Conservation (phyloP, 2,797 vertebrate genomes). For the Peromyscus nudipes region DNA sequence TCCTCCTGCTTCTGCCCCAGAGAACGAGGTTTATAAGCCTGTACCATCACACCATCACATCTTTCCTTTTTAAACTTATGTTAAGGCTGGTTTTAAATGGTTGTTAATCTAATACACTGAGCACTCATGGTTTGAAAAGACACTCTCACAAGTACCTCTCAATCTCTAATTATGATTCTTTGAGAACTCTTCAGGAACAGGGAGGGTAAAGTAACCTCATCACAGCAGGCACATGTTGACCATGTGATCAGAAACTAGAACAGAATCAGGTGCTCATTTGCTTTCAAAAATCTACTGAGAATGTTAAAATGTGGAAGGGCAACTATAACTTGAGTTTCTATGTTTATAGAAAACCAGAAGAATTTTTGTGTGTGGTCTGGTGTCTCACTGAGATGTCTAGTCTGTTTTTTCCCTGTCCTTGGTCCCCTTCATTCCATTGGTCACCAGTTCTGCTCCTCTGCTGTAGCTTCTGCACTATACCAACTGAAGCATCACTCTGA, state of each 20-base stretch:
- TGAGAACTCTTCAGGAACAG: background rate
- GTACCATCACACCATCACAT: no score
- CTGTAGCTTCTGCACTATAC: rapidly evolving
- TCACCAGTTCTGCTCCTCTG: background rate
- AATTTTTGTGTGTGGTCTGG: background rate
- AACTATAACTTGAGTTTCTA: background rate
- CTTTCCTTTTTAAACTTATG: background rate
- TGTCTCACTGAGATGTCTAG: background rate
- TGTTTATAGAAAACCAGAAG: background rate
- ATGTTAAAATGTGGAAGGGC: background rate
- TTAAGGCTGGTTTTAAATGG: background rate
- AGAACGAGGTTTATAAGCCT: background rate
- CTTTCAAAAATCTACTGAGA: background rate
- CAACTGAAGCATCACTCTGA: background rate
- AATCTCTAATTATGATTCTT: background rate
- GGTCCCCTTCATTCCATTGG: background rate
- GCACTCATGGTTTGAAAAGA: background rate
- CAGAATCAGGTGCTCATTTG: background rate
- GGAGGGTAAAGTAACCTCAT: background rate
- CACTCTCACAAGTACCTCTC: background rate
- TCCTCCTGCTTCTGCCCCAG: background rate
- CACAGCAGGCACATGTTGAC: background rate
- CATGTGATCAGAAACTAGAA: background rate
- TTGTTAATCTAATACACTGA: background rate
- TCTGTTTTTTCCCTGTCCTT: background rate